Percentiles rank a stretch among this genome's conserved stretches.
Evolutionary conservation across 2,888 invertebrate genomes (phyloP).

Genomic region (Chrysolina haemoptera): DNA sequence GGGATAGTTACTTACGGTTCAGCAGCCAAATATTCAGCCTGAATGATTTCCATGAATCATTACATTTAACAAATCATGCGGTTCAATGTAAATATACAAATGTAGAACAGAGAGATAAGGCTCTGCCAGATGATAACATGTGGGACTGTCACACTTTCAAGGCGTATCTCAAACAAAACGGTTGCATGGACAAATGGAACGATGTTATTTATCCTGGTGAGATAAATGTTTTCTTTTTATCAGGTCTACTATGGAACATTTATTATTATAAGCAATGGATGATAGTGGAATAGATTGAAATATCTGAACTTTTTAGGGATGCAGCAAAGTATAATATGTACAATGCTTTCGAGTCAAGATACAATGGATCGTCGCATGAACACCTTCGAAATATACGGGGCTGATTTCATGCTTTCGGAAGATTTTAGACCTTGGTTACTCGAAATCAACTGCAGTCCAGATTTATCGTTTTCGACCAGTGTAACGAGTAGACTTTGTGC

Average conservation of each 20-base stretch:
- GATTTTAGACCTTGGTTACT: slow-evolving; percentile 93
- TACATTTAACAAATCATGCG: slow-evolving; percentile 94
- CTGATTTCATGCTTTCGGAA: slow-evolving; percentile 94
- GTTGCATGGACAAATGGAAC: slow-evolving; percentile 85
- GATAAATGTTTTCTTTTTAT: background rate
- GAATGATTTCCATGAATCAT: slow-evolving; percentile 90
- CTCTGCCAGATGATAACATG: slow-evolving; percentile 93
- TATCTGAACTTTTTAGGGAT: slow-evolving; percentile 57
- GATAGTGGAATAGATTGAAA: no score
- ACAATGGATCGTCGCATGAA: slow-evolving; percentile 86
- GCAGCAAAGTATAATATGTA: slow-evolving; percentile 75
- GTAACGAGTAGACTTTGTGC: slow-evolving; percentile 91
- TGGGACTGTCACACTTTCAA: slow-evolving; percentile 92
- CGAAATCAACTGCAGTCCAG: slow-evolving; percentile 95
- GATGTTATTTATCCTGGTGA: slow-evolving; percentile 91
- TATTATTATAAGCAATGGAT: no score
- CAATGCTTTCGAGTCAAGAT: slow-evolving; percentile 90
- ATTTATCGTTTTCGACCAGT: slow-evolving; percentile 91
- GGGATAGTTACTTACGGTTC: slow-evolving; percentile 93
- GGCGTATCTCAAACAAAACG: slow-evolving; percentile 76
- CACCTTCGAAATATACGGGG: slow-evolving; percentile 94
- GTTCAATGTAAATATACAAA: slow-evolving; percentile 91
- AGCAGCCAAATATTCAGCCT: slow-evolving; percentile 91
- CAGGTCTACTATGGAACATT: no score
- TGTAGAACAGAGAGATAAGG: slow-evolving; percentile 77